Conservation (phyloP, 2,797 vertebrate genomes). For the Octomys mimax region DNA sequence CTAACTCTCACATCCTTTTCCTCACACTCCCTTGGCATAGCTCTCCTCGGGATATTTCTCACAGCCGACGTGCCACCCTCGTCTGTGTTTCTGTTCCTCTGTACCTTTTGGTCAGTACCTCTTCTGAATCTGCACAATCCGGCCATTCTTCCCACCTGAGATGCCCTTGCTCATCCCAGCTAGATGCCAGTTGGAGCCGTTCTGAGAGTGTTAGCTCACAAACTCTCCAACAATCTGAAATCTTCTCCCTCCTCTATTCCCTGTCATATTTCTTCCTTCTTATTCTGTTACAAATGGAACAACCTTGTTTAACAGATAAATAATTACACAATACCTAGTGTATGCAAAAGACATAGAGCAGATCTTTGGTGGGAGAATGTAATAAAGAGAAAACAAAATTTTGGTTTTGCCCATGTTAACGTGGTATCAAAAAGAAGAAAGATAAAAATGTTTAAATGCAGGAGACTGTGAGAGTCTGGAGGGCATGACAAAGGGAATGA, state of each 20-base stretch:
- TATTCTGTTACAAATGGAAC: not conserved
- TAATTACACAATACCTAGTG: not conserved
- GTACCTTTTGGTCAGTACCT: not conserved
- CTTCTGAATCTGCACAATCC: not conserved
- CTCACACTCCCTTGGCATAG: no score
- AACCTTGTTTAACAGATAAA: not conserved
- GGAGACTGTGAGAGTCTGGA: not conserved
- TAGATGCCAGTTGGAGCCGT: not conserved
- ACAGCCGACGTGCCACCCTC: not conserved
- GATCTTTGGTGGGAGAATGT: not conserved
- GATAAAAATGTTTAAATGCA: not conserved
- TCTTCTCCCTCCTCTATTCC: not conserved
- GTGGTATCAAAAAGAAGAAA: not conserved
- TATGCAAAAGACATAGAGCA: not conserved
- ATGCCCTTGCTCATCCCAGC: not conserved
- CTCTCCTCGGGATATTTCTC: not conserved
- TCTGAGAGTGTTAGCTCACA: not conserved
- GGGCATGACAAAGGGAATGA: not conserved
- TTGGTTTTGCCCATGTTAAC: not conserved
- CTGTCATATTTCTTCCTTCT: not conserved
- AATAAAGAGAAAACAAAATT: not conserved
- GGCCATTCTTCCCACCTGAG: not conserved
- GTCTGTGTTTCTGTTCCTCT: no score
- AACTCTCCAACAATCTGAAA: not conserved
- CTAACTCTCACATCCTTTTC: not conserved